Percentiles rank a stretch among this genome's conserved stretches.
These are phyloP conservation scores for Eurystomus gularis DNA, from an alignment of 2,113 vertebrate species.

Conservation along the genomic window DNA sequence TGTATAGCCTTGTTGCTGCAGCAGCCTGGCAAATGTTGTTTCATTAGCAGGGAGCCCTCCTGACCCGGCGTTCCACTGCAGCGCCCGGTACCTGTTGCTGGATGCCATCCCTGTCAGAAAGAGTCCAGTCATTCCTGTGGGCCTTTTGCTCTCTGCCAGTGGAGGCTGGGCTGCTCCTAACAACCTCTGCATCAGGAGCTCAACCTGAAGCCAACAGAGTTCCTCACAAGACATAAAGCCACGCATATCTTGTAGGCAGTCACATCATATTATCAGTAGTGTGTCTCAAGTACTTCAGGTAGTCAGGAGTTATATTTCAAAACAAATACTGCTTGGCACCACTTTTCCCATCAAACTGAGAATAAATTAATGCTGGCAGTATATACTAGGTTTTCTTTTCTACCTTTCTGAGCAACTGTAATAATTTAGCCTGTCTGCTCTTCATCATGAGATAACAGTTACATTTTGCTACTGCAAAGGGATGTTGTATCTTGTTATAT, in stretches of 20 bases:
- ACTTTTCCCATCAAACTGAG: not conserved
- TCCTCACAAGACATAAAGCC: not conserved
- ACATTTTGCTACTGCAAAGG: not conserved
- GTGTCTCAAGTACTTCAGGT: not conserved
- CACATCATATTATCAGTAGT: not conserved
- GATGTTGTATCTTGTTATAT: not conserved
- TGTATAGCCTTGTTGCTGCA: conserved; percentile 59
- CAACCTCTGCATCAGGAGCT: fast-evolving
- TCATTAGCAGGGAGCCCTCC: conserved; percentile 73
- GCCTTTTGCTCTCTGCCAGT: not conserved
- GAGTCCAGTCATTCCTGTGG: not conserved
- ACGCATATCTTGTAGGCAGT: not conserved
- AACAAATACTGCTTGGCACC: not conserved
- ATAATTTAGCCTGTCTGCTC: not conserved
- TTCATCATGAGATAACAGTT: not conserved
- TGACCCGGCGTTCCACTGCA: conserved; percentile 51
- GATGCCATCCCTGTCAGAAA: conserved; percentile 40
- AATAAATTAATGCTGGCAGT: not conserved
- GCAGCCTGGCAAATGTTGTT: conserved; percentile 62
- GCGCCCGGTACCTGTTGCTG: not conserved
- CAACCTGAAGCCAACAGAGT: not conserved
- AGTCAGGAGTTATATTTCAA: not conserved
- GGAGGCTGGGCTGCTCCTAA: not conserved
- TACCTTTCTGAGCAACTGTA: not conserved
- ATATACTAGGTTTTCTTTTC: not conserved